phyloP scores from a whole-genome alignment of 2,888 invertebrate species.

The Thymelicus acteon region DNA sequence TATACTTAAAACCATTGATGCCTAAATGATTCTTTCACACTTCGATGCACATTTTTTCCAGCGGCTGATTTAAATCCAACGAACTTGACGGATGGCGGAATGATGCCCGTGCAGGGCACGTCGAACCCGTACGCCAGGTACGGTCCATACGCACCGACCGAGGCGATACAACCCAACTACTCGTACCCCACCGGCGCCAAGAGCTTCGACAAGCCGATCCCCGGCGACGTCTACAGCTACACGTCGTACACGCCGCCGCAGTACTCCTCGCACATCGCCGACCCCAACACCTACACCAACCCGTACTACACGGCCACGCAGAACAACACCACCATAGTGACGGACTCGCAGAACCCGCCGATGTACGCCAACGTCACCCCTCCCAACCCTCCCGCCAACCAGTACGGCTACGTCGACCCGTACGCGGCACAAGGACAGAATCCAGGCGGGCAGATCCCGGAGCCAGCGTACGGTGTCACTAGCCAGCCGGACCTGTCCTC shows the following conservation, averaged over 20 bases:
- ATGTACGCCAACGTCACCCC: constrained; percentile 47
- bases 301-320: constrained; percentile 70
- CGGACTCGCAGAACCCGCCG: constrained; percentile 61
- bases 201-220: constrained; percentile 57
- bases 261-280: constrained; percentile 58
- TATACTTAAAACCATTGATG: no score
- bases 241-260: constrained; percentile 71
- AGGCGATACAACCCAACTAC: constrained; percentile 57
- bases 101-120: constrained; percentile 57
- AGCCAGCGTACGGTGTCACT: constrained; percentile 50
- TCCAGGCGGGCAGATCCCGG: constrained; percentile 52
- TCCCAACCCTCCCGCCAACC: constrained; percentile 46
- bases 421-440: constrained; percentile 51
- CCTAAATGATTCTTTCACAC: background rate
- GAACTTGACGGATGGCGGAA: constrained; percentile 72
- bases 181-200: constrained; percentile 59
- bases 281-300: constrained; percentile 65
- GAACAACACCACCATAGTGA: constrained; percentile 59
- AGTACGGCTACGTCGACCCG: constrained; percentile 48
- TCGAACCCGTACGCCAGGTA: constrained; percentile 64
- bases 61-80: constrained; percentile 68
- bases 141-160: constrained; percentile 56
- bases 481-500: constrained; percentile 60
- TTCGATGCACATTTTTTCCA: constrained; percentile 44
- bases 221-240: constrained; percentile 60